Conservation (phyloP, 2,797 vertebrate genomes). For the Okamejei kenojei region DNA sequence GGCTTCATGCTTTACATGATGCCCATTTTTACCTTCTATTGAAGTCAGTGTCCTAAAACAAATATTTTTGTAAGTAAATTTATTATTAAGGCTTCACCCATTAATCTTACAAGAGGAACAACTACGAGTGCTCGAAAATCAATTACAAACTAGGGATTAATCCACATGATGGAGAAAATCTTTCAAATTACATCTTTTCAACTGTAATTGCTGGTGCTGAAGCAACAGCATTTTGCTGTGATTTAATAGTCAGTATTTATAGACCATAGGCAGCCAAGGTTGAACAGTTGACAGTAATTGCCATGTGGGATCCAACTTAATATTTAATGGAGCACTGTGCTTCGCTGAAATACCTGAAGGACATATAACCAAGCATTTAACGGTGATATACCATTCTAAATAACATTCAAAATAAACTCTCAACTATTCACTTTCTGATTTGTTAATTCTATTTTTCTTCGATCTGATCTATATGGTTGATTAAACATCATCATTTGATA, state of each 20-base stretch:
- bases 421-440: neutral
- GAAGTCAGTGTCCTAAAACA: neutral
- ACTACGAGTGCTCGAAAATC: neutral
- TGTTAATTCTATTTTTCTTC: neutral
- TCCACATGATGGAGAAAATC: neutral
- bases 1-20: neutral
- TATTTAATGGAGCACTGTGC: slow-evolving; percentile 31
- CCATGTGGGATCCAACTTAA: neutral
- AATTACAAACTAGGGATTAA: neutral
- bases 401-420: neutral
- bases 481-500: neutral
- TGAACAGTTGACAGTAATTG: slow-evolving; percentile 26
- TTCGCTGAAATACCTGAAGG: slow-evolving; percentile 24
- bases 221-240: neutral
- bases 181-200: neutral
- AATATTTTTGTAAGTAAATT: neutral
- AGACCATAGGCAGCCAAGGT: neutral
- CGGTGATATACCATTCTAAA: neutral
- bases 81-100: neutral
- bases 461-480: neutral
- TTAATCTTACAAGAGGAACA: neutral
- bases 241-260: neutral
- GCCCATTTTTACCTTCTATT: neutral
- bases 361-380: neutral
- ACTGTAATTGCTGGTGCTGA: neutral